A percentile compares a stretch with the other conserved stretches of the same genome.
Evolutionary conservation across 2,888 invertebrate genomes (phyloP).

Genomic region (Zonitis immaculata): DNA sequence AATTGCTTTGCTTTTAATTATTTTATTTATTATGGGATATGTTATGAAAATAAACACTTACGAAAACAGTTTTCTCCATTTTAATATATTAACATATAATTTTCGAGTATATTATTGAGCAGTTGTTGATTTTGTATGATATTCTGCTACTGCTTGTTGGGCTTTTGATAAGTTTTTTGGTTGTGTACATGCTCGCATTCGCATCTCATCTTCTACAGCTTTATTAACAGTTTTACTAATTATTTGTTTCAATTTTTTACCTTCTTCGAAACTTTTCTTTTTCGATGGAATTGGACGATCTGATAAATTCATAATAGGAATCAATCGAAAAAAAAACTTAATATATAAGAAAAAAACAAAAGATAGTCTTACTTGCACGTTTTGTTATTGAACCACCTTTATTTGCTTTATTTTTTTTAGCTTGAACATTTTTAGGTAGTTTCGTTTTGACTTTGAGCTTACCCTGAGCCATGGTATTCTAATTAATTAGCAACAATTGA

Average conservation of each 20-base stretch:
- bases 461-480: constrained; percentile 59
- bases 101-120: not conserved
- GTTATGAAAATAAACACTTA: not conserved
- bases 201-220: constrained; percentile 61
- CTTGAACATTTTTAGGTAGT: constrained; percentile 53
- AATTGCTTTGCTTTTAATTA: constrained; percentile 2
- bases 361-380: constrained; percentile 59
- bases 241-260: constrained; percentile 60
- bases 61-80: not conserved
- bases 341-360: too few relatives aligned
- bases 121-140: constrained; percentile 27
- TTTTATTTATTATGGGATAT: not conserved
- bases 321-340: constrained; percentile 3
- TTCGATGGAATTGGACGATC: constrained; percentile 65
- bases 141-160: constrained; percentile 51
- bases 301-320: constrained; percentile 42
- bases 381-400: constrained; percentile 55
- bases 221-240: constrained; percentile 68
- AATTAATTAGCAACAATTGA: not conserved
- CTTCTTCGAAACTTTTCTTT: constrained; percentile 55
- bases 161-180: constrained; percentile 51
- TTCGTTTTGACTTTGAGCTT: constrained; percentile 64
- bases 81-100: too few relatives aligned
- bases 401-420: constrained; percentile 50
- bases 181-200: constrained; percentile 52